These are phyloP conservation scores for Alectoris magna DNA, from an alignment of 2,797 vertebrate genomes.

Conservation along the genomic window DNA sequence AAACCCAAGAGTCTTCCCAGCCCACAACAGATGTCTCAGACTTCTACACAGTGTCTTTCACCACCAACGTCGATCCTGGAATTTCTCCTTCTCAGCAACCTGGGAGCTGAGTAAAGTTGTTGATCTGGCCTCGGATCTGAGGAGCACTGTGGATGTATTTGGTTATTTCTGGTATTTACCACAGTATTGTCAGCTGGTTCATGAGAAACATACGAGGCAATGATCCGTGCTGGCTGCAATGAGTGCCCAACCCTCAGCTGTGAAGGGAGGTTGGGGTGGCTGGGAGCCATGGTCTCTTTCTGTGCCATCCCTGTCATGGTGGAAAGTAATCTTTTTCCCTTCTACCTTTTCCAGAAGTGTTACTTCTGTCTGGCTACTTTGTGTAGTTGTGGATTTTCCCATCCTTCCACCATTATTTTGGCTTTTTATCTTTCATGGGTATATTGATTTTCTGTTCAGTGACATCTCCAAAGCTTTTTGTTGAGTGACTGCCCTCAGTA, in stretches of 20 bases:
- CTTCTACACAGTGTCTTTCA: neutral
- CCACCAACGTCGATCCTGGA: neutral
- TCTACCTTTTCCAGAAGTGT: neutral
- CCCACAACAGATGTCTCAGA: neutral
- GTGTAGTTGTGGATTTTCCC: neutral
- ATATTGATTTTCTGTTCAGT: neutral
- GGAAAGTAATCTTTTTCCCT: neutral
- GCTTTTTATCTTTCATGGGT: neutral
- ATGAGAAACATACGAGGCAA: neutral
- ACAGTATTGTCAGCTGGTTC: neutral
- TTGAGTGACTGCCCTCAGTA: neutral
- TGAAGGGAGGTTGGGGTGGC: neutral
- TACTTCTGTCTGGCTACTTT: neutral
- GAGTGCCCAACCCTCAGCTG: neutral
- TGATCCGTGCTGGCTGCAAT: neutral
- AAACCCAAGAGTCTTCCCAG: neutral
- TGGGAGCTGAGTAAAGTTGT: neutral
- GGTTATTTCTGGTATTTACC: neutral
- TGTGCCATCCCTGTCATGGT: neutral
- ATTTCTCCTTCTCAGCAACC: neutral
- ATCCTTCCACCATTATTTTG: neutral
- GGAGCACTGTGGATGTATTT: neutral
- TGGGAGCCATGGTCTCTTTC: fast-evolving
- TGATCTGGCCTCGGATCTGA: neutral
- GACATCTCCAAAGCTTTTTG: neutral